Percentiles rank a stretch among this genome's conserved stretches.
Conservation (phyloP, 2,113 vertebrate species). For the Cinclus cinclus region DNA sequence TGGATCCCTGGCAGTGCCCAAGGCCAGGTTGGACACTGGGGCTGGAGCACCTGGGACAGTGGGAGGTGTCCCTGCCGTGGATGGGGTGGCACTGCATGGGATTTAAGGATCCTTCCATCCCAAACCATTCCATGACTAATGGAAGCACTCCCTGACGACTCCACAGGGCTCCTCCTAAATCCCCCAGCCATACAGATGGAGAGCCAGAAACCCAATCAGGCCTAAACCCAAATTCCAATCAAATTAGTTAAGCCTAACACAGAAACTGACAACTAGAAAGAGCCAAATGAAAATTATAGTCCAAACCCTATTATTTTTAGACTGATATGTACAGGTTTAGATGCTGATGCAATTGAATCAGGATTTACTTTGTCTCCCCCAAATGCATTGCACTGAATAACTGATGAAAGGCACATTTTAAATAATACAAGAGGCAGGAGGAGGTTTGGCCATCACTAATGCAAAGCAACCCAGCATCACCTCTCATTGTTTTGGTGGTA, state of each 20-base stretch:
- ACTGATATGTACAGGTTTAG: not conserved
- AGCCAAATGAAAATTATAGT: not conserved
- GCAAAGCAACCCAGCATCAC: not conserved
- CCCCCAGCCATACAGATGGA: fast-evolving
- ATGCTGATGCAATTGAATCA: not conserved
- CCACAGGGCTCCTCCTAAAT: not conserved
- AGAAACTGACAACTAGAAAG: not conserved
- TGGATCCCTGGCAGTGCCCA: not conserved
- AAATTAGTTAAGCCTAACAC: not conserved
- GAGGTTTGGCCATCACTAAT: not conserved
- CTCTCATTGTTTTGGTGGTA: not conserved
- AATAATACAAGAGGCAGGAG: slow-evolving; percentile 26
- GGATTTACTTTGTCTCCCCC: not conserved
- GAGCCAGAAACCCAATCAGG: not conserved
- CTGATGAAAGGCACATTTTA: slow-evolving; percentile 10
- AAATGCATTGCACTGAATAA: not conserved
- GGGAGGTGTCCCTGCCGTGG: not conserved
- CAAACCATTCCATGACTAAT: not conserved
- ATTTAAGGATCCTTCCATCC: fast-evolving
- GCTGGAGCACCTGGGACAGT: not conserved
- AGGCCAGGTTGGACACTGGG: not conserved
- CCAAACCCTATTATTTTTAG: not conserved
- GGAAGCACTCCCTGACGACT: fast-evolving
- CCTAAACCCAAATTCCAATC: not conserved
- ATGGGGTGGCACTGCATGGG: fast-evolving